Conservation (phyloP, 2,797 vertebrate genomes). For the Mareca penelope region DNA sequence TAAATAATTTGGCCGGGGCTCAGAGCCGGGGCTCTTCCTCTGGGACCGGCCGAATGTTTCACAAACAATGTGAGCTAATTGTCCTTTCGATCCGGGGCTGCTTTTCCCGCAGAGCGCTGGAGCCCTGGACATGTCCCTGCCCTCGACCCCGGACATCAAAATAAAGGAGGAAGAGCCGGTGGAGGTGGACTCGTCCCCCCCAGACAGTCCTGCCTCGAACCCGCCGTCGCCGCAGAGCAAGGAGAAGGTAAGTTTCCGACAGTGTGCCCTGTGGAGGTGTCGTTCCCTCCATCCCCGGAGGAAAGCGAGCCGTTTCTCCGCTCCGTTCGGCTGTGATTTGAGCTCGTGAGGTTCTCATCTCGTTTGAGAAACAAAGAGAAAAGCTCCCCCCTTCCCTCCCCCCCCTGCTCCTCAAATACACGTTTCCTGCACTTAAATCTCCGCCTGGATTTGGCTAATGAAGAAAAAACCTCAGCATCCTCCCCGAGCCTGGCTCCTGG, state of each 20-base stretch:
- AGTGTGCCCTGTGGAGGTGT: accelerated
- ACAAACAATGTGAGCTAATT: not conserved
- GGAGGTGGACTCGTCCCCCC: conserved; percentile 90
- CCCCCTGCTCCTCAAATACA: not conserved
- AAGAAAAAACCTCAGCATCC: not conserved
- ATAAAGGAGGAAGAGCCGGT: conserved; percentile 91
- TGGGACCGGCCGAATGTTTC: not conserved
- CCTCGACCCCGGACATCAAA: conserved; percentile 87
- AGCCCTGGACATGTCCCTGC: conserved; percentile 84
- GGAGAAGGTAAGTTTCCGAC: conserved; percentile 73
- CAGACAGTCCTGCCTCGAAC: conserved; percentile 83
- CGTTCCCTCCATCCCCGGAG: accelerated
- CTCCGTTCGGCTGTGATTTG: not conserved
- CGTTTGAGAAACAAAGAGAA: not conserved
- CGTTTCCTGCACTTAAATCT: not conserved
- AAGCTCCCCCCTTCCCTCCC: not conserved
- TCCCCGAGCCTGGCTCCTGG: not conserved
- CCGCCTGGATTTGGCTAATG: accelerated
- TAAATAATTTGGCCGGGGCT: conserved; percentile 4
- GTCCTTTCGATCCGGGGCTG: not conserved
- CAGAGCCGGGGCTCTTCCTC: not conserved
- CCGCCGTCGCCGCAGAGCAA: conserved; percentile 53
- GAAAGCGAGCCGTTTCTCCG: not conserved
- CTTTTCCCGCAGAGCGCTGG: conserved; percentile 67
- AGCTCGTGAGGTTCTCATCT: not conserved